A percentile compares a stretch with the other conserved stretches of the same genome.
These are phyloP conservation scores for Trachymyrmex cornetzi DNA, from an alignment of 1,140 invertebrate genomes.

Conservation along the genomic window DNA sequence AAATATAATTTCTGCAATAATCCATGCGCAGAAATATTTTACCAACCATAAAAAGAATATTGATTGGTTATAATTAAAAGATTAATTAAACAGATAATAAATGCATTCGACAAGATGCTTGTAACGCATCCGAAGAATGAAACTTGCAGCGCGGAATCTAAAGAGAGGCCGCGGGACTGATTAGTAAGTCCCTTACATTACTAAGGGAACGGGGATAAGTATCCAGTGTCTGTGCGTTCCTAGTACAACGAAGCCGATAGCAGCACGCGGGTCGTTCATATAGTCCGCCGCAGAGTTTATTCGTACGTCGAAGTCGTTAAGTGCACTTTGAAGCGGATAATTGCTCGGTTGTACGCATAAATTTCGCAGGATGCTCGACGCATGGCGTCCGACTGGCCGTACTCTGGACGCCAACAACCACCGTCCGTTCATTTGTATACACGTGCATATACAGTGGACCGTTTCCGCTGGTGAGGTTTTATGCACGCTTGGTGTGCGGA, in stretches of 20 bases:
- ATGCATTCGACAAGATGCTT: neutral
- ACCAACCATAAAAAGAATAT: neutral
- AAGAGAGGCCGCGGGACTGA: constrained; percentile 29
- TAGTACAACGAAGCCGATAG: constrained; percentile 40
- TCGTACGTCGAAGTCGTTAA: constrained; percentile 75
- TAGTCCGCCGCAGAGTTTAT: constrained; percentile 69
- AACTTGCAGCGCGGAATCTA: neutral
- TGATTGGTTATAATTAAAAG: constrained; percentile 22
- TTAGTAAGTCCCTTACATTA: constrained; percentile 49
- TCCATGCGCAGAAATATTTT: neutral
- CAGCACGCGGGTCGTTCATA: constrained; percentile 40
- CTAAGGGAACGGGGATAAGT: constrained; percentile 54
- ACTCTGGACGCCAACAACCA: constrained; percentile 10
- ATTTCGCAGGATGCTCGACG: constrained; percentile 61
- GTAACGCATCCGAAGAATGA: neutral
- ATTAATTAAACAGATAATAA: constrained; percentile 30
- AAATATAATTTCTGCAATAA: neutral
- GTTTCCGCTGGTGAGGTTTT: constrained; percentile 49
- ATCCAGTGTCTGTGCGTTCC: constrained; percentile 37
- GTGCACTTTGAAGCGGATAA: constrained; percentile 75
- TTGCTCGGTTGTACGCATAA: constrained; percentile 73
- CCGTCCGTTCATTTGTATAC: neutral
- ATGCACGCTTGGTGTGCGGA: constrained; percentile 27
- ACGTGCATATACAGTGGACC: neutral
- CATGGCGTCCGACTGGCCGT: constrained; percentile 11